Percentiles rank a stretch among this genome's conserved stretches.
These are phyloP conservation scores for Eubasilissa splendida DNA, from an alignment of 2,888 invertebrate genomes.

Conservation along the genomic window DNA sequence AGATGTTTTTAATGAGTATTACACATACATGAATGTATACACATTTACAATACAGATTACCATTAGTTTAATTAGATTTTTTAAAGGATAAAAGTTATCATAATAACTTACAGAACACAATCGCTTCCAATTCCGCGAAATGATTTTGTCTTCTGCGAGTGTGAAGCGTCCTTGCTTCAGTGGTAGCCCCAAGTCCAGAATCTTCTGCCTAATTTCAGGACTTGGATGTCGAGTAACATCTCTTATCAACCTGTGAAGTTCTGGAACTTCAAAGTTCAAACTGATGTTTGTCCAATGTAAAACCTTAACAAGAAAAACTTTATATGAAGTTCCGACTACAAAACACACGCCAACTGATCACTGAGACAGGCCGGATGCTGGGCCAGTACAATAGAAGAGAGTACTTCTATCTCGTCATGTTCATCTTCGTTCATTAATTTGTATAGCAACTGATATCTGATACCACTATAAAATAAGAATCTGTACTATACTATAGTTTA, in stretches of 20 bases:
- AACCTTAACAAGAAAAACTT: conserved; percentile 26
- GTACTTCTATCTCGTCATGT: no score
- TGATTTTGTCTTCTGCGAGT: conserved; percentile 43
- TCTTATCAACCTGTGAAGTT: conserved; percentile 30
- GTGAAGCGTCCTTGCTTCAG: conserved; percentile 30
- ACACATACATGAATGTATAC: no score
- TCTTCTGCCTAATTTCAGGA: conserved; percentile 21
- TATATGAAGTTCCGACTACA: neutral
- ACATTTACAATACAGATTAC: no score
- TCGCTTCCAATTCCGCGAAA: conserved; percentile 45
- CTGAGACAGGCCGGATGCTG: no score
- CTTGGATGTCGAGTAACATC: conserved; percentile 18
- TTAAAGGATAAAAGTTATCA: neutral
- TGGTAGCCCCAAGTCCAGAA: conserved; percentile 28
- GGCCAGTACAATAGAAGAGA: no score
- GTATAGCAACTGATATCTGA: no score
- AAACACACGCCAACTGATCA: no score
- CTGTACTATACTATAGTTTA: no score
- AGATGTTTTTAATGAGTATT: no score
- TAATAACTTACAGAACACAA: conserved; percentile 39
- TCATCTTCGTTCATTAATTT: no score
- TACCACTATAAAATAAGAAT: no score
- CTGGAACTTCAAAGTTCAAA: conserved; percentile 28
- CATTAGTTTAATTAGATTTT: no score
- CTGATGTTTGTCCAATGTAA: conserved; percentile 8